Base-by-base conservation (phyloP, 2,797 vertebrate species). In the Ctenochaetus hawaiiensis region DNA sequence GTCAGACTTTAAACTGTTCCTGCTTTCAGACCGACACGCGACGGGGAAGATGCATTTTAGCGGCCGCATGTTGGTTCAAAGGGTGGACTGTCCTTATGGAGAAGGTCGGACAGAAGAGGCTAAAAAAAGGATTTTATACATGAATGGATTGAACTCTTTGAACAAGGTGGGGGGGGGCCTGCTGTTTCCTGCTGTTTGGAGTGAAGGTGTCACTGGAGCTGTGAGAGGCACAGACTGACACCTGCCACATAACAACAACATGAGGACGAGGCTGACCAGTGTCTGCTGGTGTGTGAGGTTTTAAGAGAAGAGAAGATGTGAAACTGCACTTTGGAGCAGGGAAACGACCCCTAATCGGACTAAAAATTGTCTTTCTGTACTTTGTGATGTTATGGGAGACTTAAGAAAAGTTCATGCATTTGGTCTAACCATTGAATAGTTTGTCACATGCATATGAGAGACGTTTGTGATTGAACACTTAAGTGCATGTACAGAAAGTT, bases 161-260 rank as follows among this genome's bases (percentile, higher is more conserved):
- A 79, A 67, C 51, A 20, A 37, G 61, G 59, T 58, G 37, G 13
- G 43, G 9, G 62, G 72, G n/a, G 18, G 61, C 20, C n/a, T 68
- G 59, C 43, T 49, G 78, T 48, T 66, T 53, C 43, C 71, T 44
- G 53, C 80, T 59, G 54, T n/a, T 51, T 39, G 14, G 26, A 37
- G 54, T 2, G 63, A 69, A 41, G 44, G 65, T 64, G 56, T 66
- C 60, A 0, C 17, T 34, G 67, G 37, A 67, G 75, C 9, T 39
- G 70, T 1, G n/a, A 30, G 37, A 63, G 48, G 65, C 54, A 52
- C 70, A 78, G 67, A 82, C 51, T 8, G 64, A 70, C 75, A 77
- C 57, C 54, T 72, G 75, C 70, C 74, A 75, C 68, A 70, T 71
- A 77, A 71, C 59, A 84, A 53, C 67, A 74, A 70, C 73, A 82